phyloP scores from a whole-genome alignment of 2,888 invertebrate species.

The Tenthredo scrophulariae region DNA sequence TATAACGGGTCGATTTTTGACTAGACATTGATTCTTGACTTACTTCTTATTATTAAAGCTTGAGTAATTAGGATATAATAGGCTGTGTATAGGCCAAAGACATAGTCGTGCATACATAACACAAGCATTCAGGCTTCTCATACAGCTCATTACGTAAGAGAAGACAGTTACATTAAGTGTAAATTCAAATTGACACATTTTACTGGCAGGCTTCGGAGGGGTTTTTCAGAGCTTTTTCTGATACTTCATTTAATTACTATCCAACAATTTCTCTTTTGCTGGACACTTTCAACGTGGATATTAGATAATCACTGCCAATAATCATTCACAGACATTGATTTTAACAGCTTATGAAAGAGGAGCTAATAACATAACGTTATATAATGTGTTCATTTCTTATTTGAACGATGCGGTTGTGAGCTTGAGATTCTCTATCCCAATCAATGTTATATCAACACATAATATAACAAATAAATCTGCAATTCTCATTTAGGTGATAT shows the following conservation, averaged over 20 bases:
- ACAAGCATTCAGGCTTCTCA: slow-evolving; percentile 35
- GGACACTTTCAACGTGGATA: not conserved
- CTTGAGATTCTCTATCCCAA: slow-evolving; percentile 8
- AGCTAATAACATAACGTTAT: slow-evolving; percentile 7
- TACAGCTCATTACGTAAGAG: slow-evolving; percentile 6
- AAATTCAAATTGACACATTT: slow-evolving; percentile 51
- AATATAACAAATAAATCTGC: slow-evolving; percentile 21
- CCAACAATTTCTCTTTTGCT: not conserved
- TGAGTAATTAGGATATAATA: slow-evolving; percentile 46
- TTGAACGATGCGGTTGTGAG: slow-evolving; percentile 19
- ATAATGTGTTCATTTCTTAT: slow-evolving; percentile 15
- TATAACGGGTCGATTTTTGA: slow-evolving; percentile 14
- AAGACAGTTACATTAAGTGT: slow-evolving; percentile 43
- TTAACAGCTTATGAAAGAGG: not conserved
- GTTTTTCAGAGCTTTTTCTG: slow-evolving; percentile 35
- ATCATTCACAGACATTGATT: not conserved
- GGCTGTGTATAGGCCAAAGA: slow-evolving; percentile 44
- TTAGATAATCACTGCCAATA: not conserved
- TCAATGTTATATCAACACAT: slow-evolving; percentile 21
- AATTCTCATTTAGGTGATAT: not conserved
- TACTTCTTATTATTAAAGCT: slow-evolving; percentile 46
- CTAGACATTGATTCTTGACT: slow-evolving; percentile 29
- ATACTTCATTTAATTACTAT: slow-evolving; percentile 9
- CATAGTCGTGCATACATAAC: slow-evolving; percentile 35
- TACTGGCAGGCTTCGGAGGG: slow-evolving; percentile 49